Conservation (phyloP, 1,140 invertebrate genomes). For the Amyelois transitella region DNA sequence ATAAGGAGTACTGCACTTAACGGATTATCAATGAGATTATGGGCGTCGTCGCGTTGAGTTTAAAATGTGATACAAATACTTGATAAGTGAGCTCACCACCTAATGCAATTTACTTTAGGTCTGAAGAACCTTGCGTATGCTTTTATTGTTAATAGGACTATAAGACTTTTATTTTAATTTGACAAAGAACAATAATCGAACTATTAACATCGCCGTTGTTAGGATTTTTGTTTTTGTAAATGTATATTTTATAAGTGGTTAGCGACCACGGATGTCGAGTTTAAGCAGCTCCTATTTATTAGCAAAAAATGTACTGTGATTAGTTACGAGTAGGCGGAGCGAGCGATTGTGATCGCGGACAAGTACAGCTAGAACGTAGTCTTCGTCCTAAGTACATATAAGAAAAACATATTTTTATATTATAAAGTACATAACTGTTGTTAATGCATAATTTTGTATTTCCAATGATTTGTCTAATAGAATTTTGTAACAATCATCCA, state of each 20-base stretch:
- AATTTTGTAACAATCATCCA: constrained; percentile 47
- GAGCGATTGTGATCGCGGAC: constrained; percentile 18
- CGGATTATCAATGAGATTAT: constrained; percentile 3
- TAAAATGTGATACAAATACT: constrained; percentile 39
- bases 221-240: constrained; percentile 59
- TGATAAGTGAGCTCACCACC: constrained; percentile 16
- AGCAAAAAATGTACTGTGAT: constrained; percentile 65
- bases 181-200: constrained; percentile 45
- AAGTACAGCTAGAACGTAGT: constrained; percentile 24
- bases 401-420: constrained; percentile 72
- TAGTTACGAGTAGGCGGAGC: constrained; percentile 25
- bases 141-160: constrained; percentile 55
- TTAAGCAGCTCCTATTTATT: constrained; percentile 60
- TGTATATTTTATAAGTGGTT: constrained; percentile 69
- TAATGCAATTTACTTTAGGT: constrained; percentile 30
- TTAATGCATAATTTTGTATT: constrained; percentile 56
- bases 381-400: constrained; percentile 52
- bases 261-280: constrained; percentile 50
- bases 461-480: constrained; percentile 41
- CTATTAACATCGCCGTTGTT: constrained; percentile 43
- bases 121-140: constrained; percentile 37
- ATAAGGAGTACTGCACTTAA: neutral
- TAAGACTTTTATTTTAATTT: constrained; percentile 43
- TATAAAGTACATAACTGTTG: constrained; percentile 68
- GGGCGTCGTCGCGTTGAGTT: constrained; percentile 14